These are phyloP conservation scores for Potamarius usumacintae DNA, from an alignment of 2,113 vertebrate species.

Conservation along the genomic window DNA sequence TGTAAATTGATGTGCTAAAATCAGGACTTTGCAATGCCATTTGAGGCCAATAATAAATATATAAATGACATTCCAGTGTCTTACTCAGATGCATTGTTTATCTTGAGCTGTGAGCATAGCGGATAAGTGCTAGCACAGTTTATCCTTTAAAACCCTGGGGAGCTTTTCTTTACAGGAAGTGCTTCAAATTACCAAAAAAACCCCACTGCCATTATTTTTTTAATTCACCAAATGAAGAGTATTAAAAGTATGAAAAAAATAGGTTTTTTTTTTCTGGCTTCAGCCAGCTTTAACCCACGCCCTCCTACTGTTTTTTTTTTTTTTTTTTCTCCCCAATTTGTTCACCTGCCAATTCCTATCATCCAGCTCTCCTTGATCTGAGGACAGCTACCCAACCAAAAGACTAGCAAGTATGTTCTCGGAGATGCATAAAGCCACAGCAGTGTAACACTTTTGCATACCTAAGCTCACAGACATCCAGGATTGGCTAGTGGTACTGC, in stretches of 20 bases:
- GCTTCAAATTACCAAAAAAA: too few relatives aligned
- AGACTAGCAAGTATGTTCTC: neutral
- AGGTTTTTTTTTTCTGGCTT: neutral
- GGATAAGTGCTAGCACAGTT: neutral
- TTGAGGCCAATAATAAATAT: neutral
- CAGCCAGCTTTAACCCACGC: too few relatives aligned
- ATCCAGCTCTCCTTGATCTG: neutral
- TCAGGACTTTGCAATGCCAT: too few relatives aligned
- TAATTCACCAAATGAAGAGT: too few relatives aligned
- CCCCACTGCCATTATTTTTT: neutral
- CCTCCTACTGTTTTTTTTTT: too few relatives aligned
- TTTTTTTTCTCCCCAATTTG: neutral
- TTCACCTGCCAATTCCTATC: neutral
- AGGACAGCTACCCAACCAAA: neutral
- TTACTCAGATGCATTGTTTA: neutral
- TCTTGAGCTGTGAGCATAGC: neutral
- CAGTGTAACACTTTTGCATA: neutral
- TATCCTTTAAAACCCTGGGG: neutral
- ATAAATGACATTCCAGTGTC: neutral
- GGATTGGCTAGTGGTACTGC: neutral
- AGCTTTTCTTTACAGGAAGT: neutral
- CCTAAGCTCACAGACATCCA: neutral
- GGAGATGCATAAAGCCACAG: neutral
- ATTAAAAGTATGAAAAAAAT: too few relatives aligned
- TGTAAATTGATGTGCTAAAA: too few relatives aligned